Evolutionary conservation across 35 echinoderm and acorn worm species (phyloP).

Genomic region (Antedon bifida): DNA sequence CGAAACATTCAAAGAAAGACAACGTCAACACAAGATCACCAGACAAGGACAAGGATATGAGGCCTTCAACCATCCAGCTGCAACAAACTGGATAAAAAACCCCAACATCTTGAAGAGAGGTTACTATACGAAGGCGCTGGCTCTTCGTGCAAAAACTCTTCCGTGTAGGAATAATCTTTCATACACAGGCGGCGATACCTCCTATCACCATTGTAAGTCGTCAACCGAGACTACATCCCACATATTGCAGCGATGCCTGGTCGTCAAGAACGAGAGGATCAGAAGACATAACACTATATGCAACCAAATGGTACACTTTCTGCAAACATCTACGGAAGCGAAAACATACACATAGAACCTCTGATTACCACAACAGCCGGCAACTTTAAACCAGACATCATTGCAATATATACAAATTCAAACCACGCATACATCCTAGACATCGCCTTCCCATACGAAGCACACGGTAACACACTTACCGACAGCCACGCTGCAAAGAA

Average conservation of each 20-base stretch:
- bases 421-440: not conserved
- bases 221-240: not conserved
- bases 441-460: not conserved
- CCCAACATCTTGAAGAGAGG: not conserved
- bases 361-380: not conserved
- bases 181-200: not conserved
- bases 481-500: not conserved
- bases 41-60: not conserved
- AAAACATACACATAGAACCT: not conserved
- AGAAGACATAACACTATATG: not conserved
- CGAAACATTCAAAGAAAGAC: not conserved
- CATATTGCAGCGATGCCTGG: not conserved
- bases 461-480: not conserved
- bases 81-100: not conserved
- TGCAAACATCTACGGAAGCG: not conserved
- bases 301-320: not conserved
- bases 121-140: not conserved
- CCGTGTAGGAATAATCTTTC: not conserved
- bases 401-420: not conserved
- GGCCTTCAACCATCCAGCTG: not conserved
- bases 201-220: not conserved
- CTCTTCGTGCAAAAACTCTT: not conserved
- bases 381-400: not conserved
- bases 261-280: not conserved
- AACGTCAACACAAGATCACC: not conserved